Evolutionary conservation across 2,797 vertebrate genomes (phyloP), one percentile per base, ranked within the genome.

Genomic region (Gymnoscopelus microlampas): DNA sequence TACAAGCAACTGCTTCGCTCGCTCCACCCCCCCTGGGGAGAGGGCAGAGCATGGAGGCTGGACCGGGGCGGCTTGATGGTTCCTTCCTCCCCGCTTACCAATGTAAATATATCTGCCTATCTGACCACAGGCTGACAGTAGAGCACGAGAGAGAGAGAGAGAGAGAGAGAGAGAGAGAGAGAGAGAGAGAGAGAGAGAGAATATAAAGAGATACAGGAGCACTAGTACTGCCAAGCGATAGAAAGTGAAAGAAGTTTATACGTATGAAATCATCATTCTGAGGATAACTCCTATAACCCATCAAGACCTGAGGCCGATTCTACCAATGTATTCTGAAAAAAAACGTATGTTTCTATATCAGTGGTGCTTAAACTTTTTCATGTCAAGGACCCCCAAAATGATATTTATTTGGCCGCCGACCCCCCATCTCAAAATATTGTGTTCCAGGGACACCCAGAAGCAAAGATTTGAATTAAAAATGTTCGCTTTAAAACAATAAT

Each of bases 1-100:
- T 83, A 84, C 62, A 9, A 6, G 76, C 74, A 76, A 75, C 84
- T 91, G 89, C 89, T 87, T 82, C 67, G 81, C 60, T 68, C 86
- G 89, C 93, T 94, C 91, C 90, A 88, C 92, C 90, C 89, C 84
- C 89, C 85, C 82, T 57, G 11, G 63, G 63, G 61, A 55, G 60
- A 53, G 57, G n/a, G 55, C 23, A 19, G 49, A 77, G 76, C 77
- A 61, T 26, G 76, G 79, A 86, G 60, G 86, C 83, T 84, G 93
- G 88, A 90, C 92, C 87, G 92, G 93, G 92, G 89, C 88, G 87
- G 83, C 92, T 44, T 44, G 95, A 95, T 81, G 87, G 80, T 79
- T 89, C 82, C 87, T 73, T 87, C 94, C 84, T 87, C 92, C 92
- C 77, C 49, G 92, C 81, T 81, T 81, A 85, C 79, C 71, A 76